Percentiles rank a stretch among this genome's conserved stretches.
Conservation (phyloP, 2,888 invertebrate species). For the Lamproptera curius region DNA sequence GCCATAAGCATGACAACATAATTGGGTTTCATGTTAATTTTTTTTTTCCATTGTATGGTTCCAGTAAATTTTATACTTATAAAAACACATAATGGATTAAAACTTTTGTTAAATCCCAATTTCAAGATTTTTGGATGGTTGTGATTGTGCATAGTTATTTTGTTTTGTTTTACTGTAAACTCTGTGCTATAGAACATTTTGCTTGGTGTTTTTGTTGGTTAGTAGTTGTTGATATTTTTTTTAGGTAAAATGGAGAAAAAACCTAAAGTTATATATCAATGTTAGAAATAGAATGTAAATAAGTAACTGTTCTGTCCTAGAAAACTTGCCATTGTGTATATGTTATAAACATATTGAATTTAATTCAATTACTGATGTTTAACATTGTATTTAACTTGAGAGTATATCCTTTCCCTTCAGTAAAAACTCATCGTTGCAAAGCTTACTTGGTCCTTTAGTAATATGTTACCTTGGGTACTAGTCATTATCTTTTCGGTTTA, state of each 20-base stretch:
- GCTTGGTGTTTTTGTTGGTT: not conserved
- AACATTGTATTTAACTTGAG: not conserved
- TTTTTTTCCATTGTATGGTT: too few species aligned
- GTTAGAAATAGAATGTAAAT: not conserved
- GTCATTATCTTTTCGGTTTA: slow-evolving; percentile 32
- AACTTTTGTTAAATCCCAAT: too few species aligned
- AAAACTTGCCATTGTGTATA: slow-evolving; percentile 11
- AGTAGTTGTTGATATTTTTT: not conserved
- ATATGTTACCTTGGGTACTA: slow-evolving; percentile 37
- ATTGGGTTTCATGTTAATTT: too few species aligned
- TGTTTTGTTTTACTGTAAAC: slow-evolving; percentile 17
- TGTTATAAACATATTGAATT: not conserved
- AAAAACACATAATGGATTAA: too few species aligned
- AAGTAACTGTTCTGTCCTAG: slow-evolving; percentile 5
- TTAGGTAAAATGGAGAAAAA: not conserved
- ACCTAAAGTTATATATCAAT: not conserved
- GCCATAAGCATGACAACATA: too few species aligned
- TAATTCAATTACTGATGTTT: not conserved
- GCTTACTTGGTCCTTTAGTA: too few species aligned
- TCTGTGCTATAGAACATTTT: slow-evolving; percentile 1
- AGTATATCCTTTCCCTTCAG: not conserved
- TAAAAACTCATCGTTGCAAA: too few species aligned
- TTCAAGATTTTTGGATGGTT: slow-evolving; percentile 66
- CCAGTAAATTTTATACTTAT: too few species aligned
- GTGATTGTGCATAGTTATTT: slow-evolving; percentile 50